Evolutionary conservation across 1,140 invertebrate species (phyloP).

Genomic region (Drosophila pruinosa): DNA sequence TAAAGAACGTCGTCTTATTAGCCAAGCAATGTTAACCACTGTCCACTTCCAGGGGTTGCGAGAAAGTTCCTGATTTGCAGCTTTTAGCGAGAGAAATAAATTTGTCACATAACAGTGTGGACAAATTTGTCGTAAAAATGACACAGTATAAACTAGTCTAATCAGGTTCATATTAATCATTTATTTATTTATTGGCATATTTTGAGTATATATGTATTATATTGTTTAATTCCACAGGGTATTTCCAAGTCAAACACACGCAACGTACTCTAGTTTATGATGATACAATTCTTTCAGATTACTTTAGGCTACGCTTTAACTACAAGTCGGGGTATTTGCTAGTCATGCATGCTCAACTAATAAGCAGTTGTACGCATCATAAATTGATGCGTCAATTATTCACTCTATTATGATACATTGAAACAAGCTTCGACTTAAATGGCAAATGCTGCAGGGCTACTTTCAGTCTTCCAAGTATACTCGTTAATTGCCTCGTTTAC

Average conservation of each 20-base stretch:
- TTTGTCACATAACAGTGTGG: not conserved
- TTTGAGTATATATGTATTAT: no score
- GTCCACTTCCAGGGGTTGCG: not conserved
- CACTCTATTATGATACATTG: not conserved
- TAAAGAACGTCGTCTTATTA: slow-evolving; percentile 2
- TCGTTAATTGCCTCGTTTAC: not conserved
- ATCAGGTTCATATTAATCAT: no score
- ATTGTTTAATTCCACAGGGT: no score
- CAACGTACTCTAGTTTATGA: no score
- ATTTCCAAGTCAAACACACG: no score
- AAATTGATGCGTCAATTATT: not conserved
- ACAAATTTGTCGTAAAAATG: no score
- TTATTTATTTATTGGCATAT: no score
- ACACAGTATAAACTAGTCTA: no score
- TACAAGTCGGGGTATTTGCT: not conserved
- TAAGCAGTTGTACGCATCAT: not conserved
- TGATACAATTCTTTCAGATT: no score
- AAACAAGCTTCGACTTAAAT: not conserved
- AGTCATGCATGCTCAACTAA: not conserved
- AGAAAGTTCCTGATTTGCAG: not conserved
- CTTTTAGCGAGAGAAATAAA: not conserved
- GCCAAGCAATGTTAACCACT: not conserved
- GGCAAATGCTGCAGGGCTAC: not conserved
- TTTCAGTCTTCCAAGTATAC: not conserved
- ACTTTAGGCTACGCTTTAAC: not conserved